Base-by-base conservation (phyloP, 2,888 invertebrate species). In the Ellobium chinense region DNA sequence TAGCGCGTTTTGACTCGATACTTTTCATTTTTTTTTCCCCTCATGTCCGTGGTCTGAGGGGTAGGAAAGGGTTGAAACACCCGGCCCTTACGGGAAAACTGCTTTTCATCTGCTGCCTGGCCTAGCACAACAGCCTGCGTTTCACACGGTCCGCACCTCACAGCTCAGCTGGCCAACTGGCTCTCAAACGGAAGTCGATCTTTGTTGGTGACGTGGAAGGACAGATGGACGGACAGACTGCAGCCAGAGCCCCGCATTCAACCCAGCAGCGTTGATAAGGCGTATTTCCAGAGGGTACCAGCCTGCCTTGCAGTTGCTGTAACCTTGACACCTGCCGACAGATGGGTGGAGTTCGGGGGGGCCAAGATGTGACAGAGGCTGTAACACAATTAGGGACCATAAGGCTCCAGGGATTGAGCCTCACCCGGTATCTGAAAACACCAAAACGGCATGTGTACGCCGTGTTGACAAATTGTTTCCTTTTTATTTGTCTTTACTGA, bases 111-210 rank as follows among this genome's bases (percentile, higher is more conserved):
- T n/a, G 54, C 29, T 29, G 21, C 4, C 14, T 54, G 46, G 69
- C n/a, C n/a, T n/a, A n/a, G n/a, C 18, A 54, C 54, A 14, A 18
- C 9, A 54, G 12, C 18, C 18, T 18, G 54, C 54, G 18, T 18
- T n/a, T 56, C 72, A 58, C 72, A 72, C 60, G 72, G 72, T 72
- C 60, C 60, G 29, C 24, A 58, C n/a, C n/a, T n/a, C n/a, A n/a
- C n/a, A n/a, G n/a, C n/a, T n/a, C 5, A 27, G 36, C 24, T 24
- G 36, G 72, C 21, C 58, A 72, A 24, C 18, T 54, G 27, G 29
- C 31, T 60, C 36, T 72, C 54, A 24, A 18, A 1, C 2, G 3
- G n/a, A 34, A 37, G n/a, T 29, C 4, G 65, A 18, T 4, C 34
- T 66, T 63, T 65, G 39, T 39, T 66, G 65, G 36, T n/a, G 29